phyloP scores from a whole-genome alignment of 2,888 invertebrate species.

The Cephus spinipes region DNA sequence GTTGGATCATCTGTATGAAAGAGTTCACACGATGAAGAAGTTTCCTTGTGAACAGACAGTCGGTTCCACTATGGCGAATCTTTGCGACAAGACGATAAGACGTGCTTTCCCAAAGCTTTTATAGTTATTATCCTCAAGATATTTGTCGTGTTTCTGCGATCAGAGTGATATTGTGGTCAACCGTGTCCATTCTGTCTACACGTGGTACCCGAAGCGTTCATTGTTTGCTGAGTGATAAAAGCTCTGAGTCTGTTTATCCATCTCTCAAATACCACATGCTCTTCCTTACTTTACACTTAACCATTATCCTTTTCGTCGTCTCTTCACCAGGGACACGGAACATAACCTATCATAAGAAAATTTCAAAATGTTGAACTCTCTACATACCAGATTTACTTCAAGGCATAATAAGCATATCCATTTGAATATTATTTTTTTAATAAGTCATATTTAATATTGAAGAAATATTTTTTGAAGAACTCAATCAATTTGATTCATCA shows the following conservation, averaged over 20 bases:
- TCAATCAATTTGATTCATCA: neutral
- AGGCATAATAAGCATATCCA: too few species aligned
- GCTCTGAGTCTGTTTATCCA: constrained; percentile 55
- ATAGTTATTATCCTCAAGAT: constrained; percentile 61
- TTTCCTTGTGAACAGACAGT: constrained; percentile 29
- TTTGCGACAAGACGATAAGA: constrained; percentile 13
- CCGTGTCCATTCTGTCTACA: neutral
- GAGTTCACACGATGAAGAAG: constrained; percentile 3
- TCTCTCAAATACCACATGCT: constrained; percentile 37
- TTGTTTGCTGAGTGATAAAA: constrained; percentile 62
- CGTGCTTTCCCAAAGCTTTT: constrained; percentile 49
- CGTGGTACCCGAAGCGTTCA: constrained; percentile 17
- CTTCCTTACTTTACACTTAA: neutral
- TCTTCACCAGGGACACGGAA: neutral
- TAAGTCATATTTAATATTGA: neutral
- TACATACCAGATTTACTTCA: too few species aligned
- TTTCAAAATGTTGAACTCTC: neutral
- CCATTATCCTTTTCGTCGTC: neutral
- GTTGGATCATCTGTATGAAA: neutral
- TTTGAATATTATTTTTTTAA: too few species aligned
- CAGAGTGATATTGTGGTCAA: constrained; percentile 36
- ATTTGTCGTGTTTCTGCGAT: constrained; percentile 50
- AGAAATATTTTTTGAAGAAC: neutral
- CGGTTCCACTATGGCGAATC: constrained; percentile 4
- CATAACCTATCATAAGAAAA: neutral